Conservation (phyloP, 2,113 vertebrate genomes). For the Bambusicola thoracicus region DNA sequence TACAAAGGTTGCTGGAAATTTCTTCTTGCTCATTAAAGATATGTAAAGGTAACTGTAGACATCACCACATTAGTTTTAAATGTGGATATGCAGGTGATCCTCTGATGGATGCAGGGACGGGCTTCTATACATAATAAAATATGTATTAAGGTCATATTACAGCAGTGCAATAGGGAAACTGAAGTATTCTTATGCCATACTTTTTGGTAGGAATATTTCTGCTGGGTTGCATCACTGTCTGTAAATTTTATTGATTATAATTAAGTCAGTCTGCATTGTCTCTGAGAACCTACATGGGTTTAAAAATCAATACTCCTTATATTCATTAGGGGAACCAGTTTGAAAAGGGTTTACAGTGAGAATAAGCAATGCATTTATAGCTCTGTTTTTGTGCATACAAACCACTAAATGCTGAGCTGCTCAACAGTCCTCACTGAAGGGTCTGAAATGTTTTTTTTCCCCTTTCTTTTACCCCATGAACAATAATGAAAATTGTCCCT, state of each 20-base stretch:
- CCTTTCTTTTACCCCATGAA: not conserved
- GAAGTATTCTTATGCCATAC: slow-evolving; percentile 74
- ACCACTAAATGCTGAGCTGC: slow-evolving; percentile 43
- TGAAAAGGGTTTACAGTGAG: slow-evolving; percentile 54
- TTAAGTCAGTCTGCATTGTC: slow-evolving; percentile 81
- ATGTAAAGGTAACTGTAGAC: not conserved
- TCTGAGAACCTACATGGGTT: slow-evolving; percentile 77
- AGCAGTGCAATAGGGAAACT: slow-evolving; percentile 62
- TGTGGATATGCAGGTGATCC: slow-evolving; percentile 8
- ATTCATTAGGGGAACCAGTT: slow-evolving; percentile 75
- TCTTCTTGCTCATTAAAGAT: not conserved
- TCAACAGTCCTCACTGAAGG: not conserved
- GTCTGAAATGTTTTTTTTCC: not conserved
- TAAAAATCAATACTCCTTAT: slow-evolving; percentile 77
- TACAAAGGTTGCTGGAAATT: not conserved
- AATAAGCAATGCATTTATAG: slow-evolving; percentile 65
- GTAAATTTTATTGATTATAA: slow-evolving; percentile 85
- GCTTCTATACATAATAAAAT: slow-evolving; percentile 78
- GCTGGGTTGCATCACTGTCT: slow-evolving; percentile 79
- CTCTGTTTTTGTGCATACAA: slow-evolving; percentile 49
- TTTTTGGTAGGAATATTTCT: slow-evolving; percentile 76
- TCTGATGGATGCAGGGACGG: slow-evolving; percentile 32
- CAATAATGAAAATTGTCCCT: not conserved
- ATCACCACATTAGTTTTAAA: not conserved
- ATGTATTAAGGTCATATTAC: slow-evolving; percentile 82